Evolutionary conservation across 2,113 vertebrate species (phyloP).

Genomic region (Dicerorhinus sumatrensis): DNA sequence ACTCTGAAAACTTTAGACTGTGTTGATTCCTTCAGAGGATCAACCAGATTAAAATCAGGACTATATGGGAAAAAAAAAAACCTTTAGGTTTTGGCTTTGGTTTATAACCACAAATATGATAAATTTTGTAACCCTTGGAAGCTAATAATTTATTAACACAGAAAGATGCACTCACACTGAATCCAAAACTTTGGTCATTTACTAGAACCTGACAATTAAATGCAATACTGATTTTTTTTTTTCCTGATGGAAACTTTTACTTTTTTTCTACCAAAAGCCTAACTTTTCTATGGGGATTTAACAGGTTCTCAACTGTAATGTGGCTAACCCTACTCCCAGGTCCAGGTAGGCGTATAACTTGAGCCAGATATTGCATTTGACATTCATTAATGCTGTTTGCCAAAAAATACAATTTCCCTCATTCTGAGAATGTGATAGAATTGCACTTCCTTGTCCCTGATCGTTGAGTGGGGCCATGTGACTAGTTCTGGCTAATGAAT

Average conservation of each 20-base stretch:
- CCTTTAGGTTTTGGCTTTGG: neutral
- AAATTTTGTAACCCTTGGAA: neutral
- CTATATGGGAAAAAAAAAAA: neutral
- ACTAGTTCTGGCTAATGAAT: neutral
- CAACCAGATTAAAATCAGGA: neutral
- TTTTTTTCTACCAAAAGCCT: neutral
- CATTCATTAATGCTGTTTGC: neutral
- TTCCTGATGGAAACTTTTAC: neutral
- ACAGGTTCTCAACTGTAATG: neutral
- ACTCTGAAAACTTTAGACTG: neutral
- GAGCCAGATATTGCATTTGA: neutral
- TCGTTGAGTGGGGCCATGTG: neutral
- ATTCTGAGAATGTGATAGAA: neutral
- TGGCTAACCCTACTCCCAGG: neutral
- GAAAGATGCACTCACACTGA: neutral
- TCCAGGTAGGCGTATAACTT: neutral
- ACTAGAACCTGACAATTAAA: neutral
- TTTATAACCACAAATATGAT: neutral
- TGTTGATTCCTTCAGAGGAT: neutral
- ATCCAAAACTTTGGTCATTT: slow-evolving; percentile 46
- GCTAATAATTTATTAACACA: slow-evolving; percentile 11
- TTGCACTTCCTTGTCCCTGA: neutral
- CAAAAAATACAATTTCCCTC: neutral
- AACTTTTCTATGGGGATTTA: neutral
- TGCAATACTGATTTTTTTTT: neutral